Conservation (phyloP, 2,797 vertebrate species). For the Enteromius thamalakanensis region DNA sequence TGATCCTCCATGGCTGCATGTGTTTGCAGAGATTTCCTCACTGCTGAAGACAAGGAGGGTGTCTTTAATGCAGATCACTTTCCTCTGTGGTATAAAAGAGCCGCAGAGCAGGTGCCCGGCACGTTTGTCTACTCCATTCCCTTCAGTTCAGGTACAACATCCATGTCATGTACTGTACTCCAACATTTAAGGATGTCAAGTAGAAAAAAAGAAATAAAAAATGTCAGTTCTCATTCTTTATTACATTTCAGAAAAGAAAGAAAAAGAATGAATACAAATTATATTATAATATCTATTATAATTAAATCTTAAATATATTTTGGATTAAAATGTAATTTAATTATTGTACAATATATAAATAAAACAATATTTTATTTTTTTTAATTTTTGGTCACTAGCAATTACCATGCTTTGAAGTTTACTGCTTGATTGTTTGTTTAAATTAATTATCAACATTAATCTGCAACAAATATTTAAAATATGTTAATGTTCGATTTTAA, state of each 20-base stretch:
- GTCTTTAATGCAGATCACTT: conserved; percentile 99
- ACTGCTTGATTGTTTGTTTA: background rate
- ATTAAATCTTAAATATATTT: background rate
- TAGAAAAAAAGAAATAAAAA: background rate
- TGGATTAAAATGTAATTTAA: too few relatives aligned
- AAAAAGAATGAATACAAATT: background rate
- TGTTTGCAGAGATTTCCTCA: conserved; percentile 90
- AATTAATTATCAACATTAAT: background rate
- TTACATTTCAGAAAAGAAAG: background rate
- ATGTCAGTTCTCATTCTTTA: background rate
- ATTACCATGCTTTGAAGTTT: background rate
- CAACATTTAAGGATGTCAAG: background rate
- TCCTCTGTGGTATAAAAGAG: conserved; percentile 97
- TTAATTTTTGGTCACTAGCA: background rate
- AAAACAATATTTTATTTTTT: too few relatives aligned
- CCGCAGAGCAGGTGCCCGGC: conserved; percentile 93
- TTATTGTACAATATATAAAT: too few relatives aligned
- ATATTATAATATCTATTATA: too few relatives aligned
- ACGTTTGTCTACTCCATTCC: conserved; percentile 97
- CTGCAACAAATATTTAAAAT: background rate
- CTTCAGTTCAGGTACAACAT: conserved; percentile 87
- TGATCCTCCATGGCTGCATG: conserved; percentile 59
- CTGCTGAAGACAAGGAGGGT: conserved; percentile 94
- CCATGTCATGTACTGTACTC: background rate
- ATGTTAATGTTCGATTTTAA: too few relatives aligned